Percentiles rank a stretch among this genome's conserved stretches.
phyloP scores from a whole-genome alignment of 2,797 vertebrate species.

The Poecilia wingei region DNA sequence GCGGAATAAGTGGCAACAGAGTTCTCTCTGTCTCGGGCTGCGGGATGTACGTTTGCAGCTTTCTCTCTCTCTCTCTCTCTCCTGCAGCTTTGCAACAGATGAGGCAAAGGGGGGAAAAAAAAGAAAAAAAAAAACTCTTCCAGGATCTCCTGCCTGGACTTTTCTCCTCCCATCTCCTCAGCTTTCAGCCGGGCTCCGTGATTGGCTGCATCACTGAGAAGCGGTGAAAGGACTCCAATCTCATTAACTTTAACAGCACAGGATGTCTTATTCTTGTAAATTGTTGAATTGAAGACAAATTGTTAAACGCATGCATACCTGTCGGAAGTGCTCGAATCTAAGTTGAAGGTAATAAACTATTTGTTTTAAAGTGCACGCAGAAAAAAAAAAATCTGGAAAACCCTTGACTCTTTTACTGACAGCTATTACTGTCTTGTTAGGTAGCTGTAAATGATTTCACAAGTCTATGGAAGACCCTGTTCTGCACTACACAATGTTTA shows the following conservation, averaged over 20 bases:
- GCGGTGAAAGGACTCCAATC: not conserved
- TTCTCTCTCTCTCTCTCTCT: slow-evolving; percentile 1
- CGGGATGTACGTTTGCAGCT: slow-evolving; percentile 36
- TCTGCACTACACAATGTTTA: not conserved
- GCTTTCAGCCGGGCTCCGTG: slow-evolving; percentile 35
- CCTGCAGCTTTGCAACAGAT: slow-evolving; percentile 54
- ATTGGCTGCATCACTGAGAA: slow-evolving; percentile 71
- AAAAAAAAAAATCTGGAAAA: not conserved
- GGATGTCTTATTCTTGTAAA: not conserved
- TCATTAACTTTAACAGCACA: not conserved
- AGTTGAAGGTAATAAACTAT: not conserved
- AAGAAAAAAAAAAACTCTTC: slow-evolving; percentile 17
- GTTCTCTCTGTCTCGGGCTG: slow-evolving; percentile 51
- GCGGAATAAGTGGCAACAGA: slow-evolving; percentile 31
- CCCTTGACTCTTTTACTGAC: not conserved
- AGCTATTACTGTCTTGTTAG: not conserved
- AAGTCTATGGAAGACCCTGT: not conserved
- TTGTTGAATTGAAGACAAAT: not conserved
- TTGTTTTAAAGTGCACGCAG: not conserved
- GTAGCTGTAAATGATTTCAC: not conserved
- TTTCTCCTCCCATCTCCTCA: slow-evolving; percentile 66
- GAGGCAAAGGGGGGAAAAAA: slow-evolving; percentile 23
- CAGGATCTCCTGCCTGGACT: slow-evolving; percentile 30
- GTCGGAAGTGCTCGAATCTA: not conserved
- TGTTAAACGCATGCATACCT: not conserved